Evolutionary conservation across 2,113 vertebrate genomes (phyloP), one percentile per base, ranked within the genome.

Genomic region (Lipotes vexillifer): DNA sequence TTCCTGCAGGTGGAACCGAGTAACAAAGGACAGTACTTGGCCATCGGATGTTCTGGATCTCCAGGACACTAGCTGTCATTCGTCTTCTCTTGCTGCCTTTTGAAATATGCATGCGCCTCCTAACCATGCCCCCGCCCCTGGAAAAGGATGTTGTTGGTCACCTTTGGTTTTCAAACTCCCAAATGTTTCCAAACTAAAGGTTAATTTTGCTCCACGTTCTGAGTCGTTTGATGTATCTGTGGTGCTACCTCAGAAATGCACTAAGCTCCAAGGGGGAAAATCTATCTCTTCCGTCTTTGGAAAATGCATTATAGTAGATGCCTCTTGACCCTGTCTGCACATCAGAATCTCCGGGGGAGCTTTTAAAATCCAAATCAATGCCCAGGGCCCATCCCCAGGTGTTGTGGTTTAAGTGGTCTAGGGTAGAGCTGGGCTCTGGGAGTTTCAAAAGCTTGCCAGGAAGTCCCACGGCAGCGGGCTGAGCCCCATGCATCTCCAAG

Each of bases 371-470:
- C 2, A 9, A 80, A 71, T 93, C 46, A 13, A 57, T 71, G 87
- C 5, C 74, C 3, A 1, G 85, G 52, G 49, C 81, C 8, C 21
- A 14, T 15, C 71, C 80, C 52, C 27, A 27, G 52, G 33, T n/a
- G 0, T 3, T 23, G 69, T 10, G 83, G 86, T 89, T 88, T 84
- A 55, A 31, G 93, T 49, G 75, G 83, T 46, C 75, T 3, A 0
- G 36, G 31, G 25, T 5, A 49, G n/a, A 52, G 55, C 33, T 52
- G 12, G 36, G 87, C 38, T 49, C 72, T 8, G 78, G 78, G 72
- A 65, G 8, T 61, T 77, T 90, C 61, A 41, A 97, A 93, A 59
- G 87, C 63, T 68, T 77, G 68, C 74, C 92, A 3, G 74, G 46
- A 87, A 68, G 21, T 21, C 66, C 21, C 38, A 8, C 0, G 1